phyloP scores from a whole-genome alignment of 2,888 invertebrate genomes.

The Priocnemis perturbator region DNA sequence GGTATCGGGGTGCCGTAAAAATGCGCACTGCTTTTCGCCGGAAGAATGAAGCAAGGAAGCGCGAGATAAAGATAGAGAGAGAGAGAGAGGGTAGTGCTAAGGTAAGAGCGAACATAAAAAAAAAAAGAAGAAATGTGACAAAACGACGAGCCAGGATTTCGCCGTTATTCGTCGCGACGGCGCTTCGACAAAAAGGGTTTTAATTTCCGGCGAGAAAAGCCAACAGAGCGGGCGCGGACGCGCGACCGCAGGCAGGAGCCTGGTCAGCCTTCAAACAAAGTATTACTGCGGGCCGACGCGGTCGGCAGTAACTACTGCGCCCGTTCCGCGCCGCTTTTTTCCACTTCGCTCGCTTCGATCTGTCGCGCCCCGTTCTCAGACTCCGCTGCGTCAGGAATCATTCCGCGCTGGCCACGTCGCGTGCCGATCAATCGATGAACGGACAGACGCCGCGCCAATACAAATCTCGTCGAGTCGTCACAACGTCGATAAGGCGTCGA shows the following conservation, averaged over 20 bases:
- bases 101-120: neutral
- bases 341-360: neutral
- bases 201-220: constrained; percentile 73
- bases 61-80: too few species aligned
- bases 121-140: neutral
- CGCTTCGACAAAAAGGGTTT: constrained; percentile 65
- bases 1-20: constrained; percentile 6
- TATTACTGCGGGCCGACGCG: constrained; percentile 51
- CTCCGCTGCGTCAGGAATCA: neutral
- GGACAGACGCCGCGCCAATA: too few species aligned
- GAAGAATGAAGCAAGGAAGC: too few species aligned
- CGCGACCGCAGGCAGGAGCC: constrained; percentile 1
- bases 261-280: constrained; percentile 47
- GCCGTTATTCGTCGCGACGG: constrained; percentile 1
- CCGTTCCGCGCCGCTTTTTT: constrained; percentile 23
- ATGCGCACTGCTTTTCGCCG: neutral
- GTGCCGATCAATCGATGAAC: too few species aligned
- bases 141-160: neutral
- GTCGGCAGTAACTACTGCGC: constrained; percentile 26
- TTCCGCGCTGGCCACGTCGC: neutral
- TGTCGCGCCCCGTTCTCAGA: constrained; percentile 2
- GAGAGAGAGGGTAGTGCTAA: too few species aligned
- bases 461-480: too few species aligned
- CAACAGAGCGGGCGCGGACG: constrained; percentile 50
- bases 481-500: too few species aligned